A percentile compares a stretch with the other conserved stretches of the same genome.
phyloP scores from a whole-genome alignment of 2,113 vertebrate genomes.

The Hippocampus mohnikei region DNA sequence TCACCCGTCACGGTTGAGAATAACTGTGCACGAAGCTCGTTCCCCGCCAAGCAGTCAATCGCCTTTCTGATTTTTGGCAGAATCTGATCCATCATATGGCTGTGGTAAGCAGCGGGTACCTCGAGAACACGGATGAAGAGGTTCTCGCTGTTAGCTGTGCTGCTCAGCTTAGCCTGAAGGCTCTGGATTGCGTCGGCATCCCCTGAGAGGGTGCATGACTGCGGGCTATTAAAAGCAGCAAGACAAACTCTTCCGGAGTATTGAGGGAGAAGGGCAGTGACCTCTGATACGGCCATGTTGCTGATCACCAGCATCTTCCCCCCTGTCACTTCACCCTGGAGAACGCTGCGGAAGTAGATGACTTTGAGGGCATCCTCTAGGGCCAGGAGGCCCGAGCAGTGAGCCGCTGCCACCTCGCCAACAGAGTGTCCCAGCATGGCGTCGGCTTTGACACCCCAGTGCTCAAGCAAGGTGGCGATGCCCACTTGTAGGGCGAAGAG shows the following conservation, averaged over 20 bases:
- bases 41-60: conserved; percentile 62
- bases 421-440: conserved; percentile 76
- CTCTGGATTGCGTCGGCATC: conserved; percentile 65
- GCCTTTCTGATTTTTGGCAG: conserved; percentile 62
- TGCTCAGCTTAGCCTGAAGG: conserved; percentile 64
- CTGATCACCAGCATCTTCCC: conserved; percentile 82
- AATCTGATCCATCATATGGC: conserved; percentile 82
- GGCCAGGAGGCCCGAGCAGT: conserved; percentile 80
- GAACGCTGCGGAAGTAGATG: conserved; percentile 74
- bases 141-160: conserved; percentile 61
- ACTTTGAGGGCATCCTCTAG: conserved; percentile 82
- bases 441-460: conserved; percentile 78
- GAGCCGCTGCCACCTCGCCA: conserved; percentile 81
- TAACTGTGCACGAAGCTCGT: conserved; percentile 66
- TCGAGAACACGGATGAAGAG: conserved; percentile 77
- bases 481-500: conserved; percentile 82
- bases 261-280: conserved; percentile 61
- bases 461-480: conserved; percentile 69
- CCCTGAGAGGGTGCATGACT: conserved; percentile 82
- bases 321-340: conserved; percentile 71
- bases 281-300: conserved; percentile 73
- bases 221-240: conserved; percentile 81
- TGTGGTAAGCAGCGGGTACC: conserved; percentile 81
- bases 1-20: conserved; percentile 80
- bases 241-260: conserved; percentile 73